Conservation (phyloP, 2,797 vertebrate genomes). For the Myiotriccus ornatus region DNA sequence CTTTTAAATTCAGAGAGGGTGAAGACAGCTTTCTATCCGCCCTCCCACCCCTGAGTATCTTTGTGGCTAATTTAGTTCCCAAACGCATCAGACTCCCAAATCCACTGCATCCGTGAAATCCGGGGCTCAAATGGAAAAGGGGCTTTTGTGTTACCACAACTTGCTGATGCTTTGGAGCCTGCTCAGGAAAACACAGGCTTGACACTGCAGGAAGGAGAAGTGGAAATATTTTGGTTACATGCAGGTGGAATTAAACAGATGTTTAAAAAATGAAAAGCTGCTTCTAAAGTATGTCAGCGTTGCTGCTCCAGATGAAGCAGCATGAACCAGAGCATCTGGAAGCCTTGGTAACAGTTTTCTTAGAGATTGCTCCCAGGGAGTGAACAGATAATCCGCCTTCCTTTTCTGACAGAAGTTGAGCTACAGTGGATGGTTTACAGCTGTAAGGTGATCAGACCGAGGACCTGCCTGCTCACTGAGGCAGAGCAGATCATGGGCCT, state of each 20-base stretch:
- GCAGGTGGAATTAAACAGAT: constrained; percentile 62
- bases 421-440: not conserved
- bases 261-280: constrained; percentile 28
- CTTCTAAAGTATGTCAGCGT: not conserved
- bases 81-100: constrained; percentile 16
- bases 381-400: constrained; percentile 22
- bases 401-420: constrained; percentile 28
- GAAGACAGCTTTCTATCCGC: constrained; percentile 18
- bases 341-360: constrained; percentile 64
- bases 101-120: constrained; percentile 30
- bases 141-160: constrained; percentile 22
- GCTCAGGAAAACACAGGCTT: constrained; percentile 20
- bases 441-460: not conserved
- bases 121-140: not conserved
- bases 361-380: constrained; percentile 17
- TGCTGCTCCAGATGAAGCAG: constrained; percentile 27
- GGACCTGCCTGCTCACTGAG: not conserved
- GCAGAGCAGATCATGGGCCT: not conserved
- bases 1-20: constrained; percentile 48
- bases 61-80: constrained; percentile 40
- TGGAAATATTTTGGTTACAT: constrained; percentile 53
- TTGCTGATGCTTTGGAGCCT: not conserved
- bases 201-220: constrained; percentile 29
- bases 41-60: constrained; percentile 45
- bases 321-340: constrained; percentile 49